Evolutionary conservation across 2,888 invertebrate species (phyloP), one percentile per base, ranked within the genome.

Genomic region (Hyppa rectilinea): DNA sequence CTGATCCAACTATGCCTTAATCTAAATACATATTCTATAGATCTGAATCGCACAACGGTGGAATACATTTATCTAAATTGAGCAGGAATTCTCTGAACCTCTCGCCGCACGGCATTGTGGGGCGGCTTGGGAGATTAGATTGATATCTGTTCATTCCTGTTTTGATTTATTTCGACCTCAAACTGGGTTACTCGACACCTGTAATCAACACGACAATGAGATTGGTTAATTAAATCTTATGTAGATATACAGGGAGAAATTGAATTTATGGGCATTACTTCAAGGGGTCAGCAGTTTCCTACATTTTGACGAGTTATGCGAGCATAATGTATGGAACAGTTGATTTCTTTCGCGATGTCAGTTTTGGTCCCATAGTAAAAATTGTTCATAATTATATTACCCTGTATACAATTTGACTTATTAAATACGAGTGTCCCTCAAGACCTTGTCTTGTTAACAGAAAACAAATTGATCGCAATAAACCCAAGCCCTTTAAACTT

Each of bases 121-220:
- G 50, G 40, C n/a, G 43, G 59, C 59, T 67, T 43, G 49, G 40
- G 70, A 60, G 75, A 82, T 80, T 81, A 78, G 73, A 75, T 79
- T 80, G 76, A 84, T 82, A 69, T 80, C 69, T 71, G 73, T 83
- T 83, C 59, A 82, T 75, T 74, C 53, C 71, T 67, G 74, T 77
- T 84, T 75, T 84, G 82, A 85, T 84, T 84, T 84, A 85, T 81
- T 74, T 64, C 61, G 60, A 61, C 58, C 63, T 49, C 65, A 64
- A 73, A 64, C 40, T 49, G 43, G 45, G 66, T 47, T 38, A 67
- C 59, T 68, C 64, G 43, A 71, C 77, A 68, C 75, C 76, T 79
- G 75, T 67, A 60, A 76, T 82, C 31, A 72, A 78, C 50, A 62
- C 45, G 34, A 31, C 63, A 49, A 43, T 56, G 38, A 63, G 14